These are phyloP conservation scores for Eumerus sabulonum DNA, from an alignment of 2,888 invertebrate species.

Conservation along the genomic window DNA sequence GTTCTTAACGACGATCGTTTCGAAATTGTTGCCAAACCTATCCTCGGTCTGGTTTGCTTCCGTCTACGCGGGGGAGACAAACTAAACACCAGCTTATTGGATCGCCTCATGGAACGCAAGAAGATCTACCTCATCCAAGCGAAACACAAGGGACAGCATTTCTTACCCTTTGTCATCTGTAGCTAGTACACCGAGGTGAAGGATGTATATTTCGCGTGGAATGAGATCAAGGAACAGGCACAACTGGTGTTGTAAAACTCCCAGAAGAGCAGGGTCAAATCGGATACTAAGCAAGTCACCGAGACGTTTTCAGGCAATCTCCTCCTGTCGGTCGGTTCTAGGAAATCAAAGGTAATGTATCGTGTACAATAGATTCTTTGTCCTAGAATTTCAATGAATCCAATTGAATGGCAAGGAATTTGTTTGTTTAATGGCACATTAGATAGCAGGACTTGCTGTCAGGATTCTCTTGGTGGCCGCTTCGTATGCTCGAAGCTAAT, in stretches of 20 bases:
- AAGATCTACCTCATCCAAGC: slow-evolving; percentile 91
- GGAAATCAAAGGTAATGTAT: slow-evolving; percentile 38
- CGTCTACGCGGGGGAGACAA: slow-evolving; percentile 87
- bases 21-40: slow-evolving; percentile 86
- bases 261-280: slow-evolving; percentile 4
- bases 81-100: slow-evolving; percentile 85
- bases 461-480: no score
- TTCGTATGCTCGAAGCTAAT: no score
- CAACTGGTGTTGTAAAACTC: slow-evolving; percentile 73
- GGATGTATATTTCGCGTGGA: slow-evolving; percentile 88
- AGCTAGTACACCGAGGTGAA: slow-evolving; percentile 84
- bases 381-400: no score
- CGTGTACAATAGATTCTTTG: no score
- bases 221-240: slow-evolving; percentile 83
- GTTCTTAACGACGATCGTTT: slow-evolving; percentile 87
- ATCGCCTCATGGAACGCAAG: slow-evolving; percentile 86
- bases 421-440: no score
- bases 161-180: slow-evolving; percentile 91
- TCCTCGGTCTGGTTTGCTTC: slow-evolving; percentile 94
- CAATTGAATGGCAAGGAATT: no score
- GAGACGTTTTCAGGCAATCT: slow-evolving; percentile 29
- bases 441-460: no score
- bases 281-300: slow-evolving; percentile 26
- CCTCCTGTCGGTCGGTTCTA: slow-evolving; percentile 12
- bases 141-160: slow-evolving; percentile 83